Conservation (phyloP, 1,140 invertebrate species). For the Lamellibrachia luymesi region DNA sequence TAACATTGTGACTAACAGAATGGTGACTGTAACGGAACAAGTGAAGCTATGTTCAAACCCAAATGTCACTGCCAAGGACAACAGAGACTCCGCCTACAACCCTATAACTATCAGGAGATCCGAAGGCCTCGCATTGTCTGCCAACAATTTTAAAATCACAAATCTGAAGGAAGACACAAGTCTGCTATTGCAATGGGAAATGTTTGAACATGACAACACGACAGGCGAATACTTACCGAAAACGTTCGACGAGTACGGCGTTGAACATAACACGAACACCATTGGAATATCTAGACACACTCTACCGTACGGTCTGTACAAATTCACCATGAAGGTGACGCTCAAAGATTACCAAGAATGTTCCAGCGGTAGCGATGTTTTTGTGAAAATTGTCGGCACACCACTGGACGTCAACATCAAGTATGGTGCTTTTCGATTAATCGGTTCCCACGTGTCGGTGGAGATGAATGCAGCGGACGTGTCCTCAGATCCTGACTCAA, state of each 20-base stretch:
- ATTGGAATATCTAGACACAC: not conserved
- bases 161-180: not conserved
- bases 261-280: not conserved
- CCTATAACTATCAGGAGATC: not conserved
- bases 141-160: not conserved
- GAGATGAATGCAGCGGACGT: not conserved
- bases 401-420: not conserved
- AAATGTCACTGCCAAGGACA: not conserved
- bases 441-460: not conserved
- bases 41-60: not conserved
- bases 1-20: not conserved
- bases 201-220: not conserved
- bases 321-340: not conserved
- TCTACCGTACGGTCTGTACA: not conserved
- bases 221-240: not conserved
- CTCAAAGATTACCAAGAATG: not conserved
- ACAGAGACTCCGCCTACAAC: not conserved
- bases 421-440: not conserved
- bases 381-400: not conserved
- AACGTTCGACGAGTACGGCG: not conserved
- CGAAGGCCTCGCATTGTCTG: not conserved
- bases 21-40: not conserved
- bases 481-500: not conserved
- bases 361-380: not conserved
- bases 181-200: not conserved